Percentiles rank a stretch among this genome's conserved stretches.
Evolutionary conservation across 2,888 invertebrate genomes (phyloP).

Genomic region (Anoplius nigerrimus): DNA sequence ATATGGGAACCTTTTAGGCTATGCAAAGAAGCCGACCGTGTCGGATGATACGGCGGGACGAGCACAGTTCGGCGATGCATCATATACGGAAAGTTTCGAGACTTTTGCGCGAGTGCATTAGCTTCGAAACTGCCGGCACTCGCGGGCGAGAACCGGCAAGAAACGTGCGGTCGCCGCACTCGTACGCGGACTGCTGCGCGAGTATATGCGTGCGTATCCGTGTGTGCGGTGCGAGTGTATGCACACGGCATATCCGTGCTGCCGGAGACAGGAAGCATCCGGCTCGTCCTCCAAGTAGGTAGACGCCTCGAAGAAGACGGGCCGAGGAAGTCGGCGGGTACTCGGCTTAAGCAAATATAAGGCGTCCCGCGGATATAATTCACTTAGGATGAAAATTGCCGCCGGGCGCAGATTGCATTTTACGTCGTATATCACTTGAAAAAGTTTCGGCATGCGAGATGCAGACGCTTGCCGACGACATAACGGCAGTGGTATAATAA

Average conservation of each 20-base stretch:
- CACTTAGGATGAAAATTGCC: conserved; percentile 42
- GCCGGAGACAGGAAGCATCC: too few relatives aligned
- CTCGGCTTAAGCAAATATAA: background rate
- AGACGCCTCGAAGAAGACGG: too few relatives aligned
- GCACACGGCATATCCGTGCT: too few relatives aligned
- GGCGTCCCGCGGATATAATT: conserved; percentile 28
- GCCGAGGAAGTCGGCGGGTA: background rate
- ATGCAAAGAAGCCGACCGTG: background rate
- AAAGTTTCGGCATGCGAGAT: too few relatives aligned
- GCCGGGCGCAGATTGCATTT: conserved; percentile 32
- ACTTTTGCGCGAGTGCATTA: conserved; percentile 51
- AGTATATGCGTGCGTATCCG: too few relatives aligned
- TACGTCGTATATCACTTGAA: background rate
- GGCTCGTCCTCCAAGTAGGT: too few relatives aligned
- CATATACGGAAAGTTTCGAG: conserved; percentile 36
- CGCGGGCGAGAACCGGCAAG: too few relatives aligned
- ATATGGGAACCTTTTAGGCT: background rate
- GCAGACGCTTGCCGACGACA: too few relatives aligned
- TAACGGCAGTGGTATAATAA: too few relatives aligned
- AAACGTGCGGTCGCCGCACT: too few relatives aligned
- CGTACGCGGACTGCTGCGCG: too few relatives aligned
- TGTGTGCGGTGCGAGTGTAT: too few relatives aligned
- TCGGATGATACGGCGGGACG: conserved; percentile 11
- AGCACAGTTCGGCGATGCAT: conserved; percentile 8
- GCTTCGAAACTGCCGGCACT: conserved; percentile 25